Evolutionary conservation across 1,140 invertebrate species (phyloP).

Genomic region (Liolophura sinensis): DNA sequence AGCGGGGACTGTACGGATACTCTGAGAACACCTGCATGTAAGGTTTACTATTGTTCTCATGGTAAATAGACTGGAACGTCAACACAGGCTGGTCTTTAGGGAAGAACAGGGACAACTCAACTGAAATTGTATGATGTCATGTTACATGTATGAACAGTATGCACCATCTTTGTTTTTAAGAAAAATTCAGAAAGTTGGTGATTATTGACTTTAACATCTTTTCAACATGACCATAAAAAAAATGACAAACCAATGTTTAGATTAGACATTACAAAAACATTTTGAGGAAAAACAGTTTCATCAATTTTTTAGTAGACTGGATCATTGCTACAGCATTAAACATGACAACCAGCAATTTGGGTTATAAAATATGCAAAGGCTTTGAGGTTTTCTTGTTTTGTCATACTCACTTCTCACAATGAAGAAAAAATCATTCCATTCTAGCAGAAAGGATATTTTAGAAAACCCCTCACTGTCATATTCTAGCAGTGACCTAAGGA

Average conservation of each 20-base stretch:
- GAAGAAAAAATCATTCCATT: slow-evolving; percentile 60
- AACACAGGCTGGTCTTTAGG: slow-evolving; percentile 53
- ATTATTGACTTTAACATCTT: too few species aligned
- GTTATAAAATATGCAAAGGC: too few species aligned
- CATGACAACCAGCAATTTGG: too few species aligned
- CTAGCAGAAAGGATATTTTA: slow-evolving; percentile 53
- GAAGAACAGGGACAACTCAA: slow-evolving; percentile 53
- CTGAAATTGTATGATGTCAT: slow-evolving; percentile 27
- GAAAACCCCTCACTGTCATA: slow-evolving; percentile 53
- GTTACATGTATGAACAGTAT: neutral
- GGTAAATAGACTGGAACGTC: slow-evolving; percentile 58
- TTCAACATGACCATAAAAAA: too few species aligned
- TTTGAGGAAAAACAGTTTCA: too few species aligned
- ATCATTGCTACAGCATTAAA: too few species aligned
- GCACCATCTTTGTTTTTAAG: neutral
- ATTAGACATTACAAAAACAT: too few species aligned
- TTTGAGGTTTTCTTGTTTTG: too few species aligned
- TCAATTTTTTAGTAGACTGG: too few species aligned
- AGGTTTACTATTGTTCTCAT: slow-evolving; percentile 51
- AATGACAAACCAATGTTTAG: too few species aligned
- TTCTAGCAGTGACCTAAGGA: slow-evolving; percentile 52
- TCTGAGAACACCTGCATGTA: slow-evolving; percentile 39
- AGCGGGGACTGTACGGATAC: slow-evolving; percentile 59
- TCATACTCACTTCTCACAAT: slow-evolving; percentile 46
- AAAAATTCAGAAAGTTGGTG: too few species aligned